Conservation (phyloP, 2,888 invertebrate species). For the Priocnemis perturbator region DNA sequence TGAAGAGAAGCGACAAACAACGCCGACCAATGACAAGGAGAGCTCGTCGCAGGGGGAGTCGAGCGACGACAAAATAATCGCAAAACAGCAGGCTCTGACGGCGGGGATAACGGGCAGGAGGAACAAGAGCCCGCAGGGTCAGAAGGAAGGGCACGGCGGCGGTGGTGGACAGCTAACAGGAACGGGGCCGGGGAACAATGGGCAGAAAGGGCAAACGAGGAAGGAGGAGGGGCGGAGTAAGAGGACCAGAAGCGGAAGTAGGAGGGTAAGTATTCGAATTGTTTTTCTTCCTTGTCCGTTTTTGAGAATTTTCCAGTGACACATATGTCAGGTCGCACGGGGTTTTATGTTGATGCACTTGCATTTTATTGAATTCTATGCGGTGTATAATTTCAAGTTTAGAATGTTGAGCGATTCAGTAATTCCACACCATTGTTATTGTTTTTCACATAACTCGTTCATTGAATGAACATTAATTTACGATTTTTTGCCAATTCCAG, state of each 20-base stretch:
- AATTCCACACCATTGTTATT: too few relatives aligned
- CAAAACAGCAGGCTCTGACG: conserved; percentile 81
- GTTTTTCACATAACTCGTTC: too few relatives aligned
- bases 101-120: conserved; percentile 80
- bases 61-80: conserved; percentile 81
- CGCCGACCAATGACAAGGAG: conserved; percentile 63
- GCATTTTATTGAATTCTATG: too few relatives aligned
- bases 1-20: conserved; percentile 73
- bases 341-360: too few relatives aligned
- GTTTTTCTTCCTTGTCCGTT: too few relatives aligned
- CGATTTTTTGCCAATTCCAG: too few relatives aligned
- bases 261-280: conserved; percentile 60
- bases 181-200: not conserved
- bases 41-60: conserved; percentile 66
- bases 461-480: too few relatives aligned
- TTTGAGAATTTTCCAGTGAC: conserved; percentile 1
- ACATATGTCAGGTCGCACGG: too few relatives aligned
- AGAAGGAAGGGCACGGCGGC: conserved; percentile 49
- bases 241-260: conserved; percentile 69
- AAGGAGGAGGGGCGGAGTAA: conserved; percentile 68
- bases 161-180: conserved; percentile 45
- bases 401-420: too few relatives aligned
- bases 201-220: conserved; percentile 58
- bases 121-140: conserved; percentile 66
- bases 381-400: too few relatives aligned